These are phyloP conservation scores for Heliconius hortense DNA, from an alignment of 2,888 invertebrate species.

Conservation along the genomic window DNA sequence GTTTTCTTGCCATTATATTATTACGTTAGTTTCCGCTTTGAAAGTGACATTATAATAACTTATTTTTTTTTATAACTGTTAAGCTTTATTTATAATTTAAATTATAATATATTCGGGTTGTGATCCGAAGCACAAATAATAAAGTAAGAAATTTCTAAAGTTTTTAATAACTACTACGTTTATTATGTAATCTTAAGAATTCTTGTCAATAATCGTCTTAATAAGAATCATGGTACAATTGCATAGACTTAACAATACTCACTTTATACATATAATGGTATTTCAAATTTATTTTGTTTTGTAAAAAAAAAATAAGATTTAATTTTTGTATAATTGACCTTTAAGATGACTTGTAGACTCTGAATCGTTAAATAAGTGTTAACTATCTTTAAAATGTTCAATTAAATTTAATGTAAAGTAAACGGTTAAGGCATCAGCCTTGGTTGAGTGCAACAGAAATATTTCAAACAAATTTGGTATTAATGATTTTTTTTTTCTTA, in stretches of 20 bases:
- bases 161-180: slow-evolving; percentile 34
- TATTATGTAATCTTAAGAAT: slow-evolving; percentile 20
- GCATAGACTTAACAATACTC: slow-evolving; percentile 5
- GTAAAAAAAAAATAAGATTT: not conserved
- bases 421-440: too few relatives aligned
- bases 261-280: not conserved
- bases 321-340: not conserved
- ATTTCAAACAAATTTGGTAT: not conserved
- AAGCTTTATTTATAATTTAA: slow-evolving; percentile 2
- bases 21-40: not conserved
- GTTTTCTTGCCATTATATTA: not conserved
- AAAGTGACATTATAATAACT: not conserved
- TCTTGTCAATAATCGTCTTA: slow-evolving; percentile 17
- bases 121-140: slow-evolving; percentile 55
- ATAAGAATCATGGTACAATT: slow-evolving; percentile 25
- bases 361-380: not conserved
- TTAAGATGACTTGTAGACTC: not conserved
- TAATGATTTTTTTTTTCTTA: too few relatives aligned
- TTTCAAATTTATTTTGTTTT: not conserved
- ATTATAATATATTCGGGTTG: slow-evolving; percentile 48
- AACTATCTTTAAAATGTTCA: not conserved
- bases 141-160: slow-evolving; percentile 26
- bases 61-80: not conserved
- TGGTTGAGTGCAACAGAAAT: not conserved
- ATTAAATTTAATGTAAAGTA: too few relatives aligned